A percentile compares a stretch with the other conserved stretches of the same genome.
These are phyloP conservation scores for Formica selysi DNA, from an alignment of 1,140 invertebrate species.

Conservation along the genomic window DNA sequence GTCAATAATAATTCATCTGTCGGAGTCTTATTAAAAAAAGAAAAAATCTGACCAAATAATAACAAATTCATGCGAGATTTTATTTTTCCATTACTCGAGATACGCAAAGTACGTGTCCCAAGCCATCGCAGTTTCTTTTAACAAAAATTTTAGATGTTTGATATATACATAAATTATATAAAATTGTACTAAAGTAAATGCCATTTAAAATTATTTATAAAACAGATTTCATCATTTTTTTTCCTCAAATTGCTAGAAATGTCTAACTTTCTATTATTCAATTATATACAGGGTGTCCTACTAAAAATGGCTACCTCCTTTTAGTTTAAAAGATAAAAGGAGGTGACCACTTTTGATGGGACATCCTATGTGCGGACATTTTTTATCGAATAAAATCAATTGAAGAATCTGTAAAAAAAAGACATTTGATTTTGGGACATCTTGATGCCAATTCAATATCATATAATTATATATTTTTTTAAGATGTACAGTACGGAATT, in stretches of 20 bases:
- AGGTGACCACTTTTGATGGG: too few relatives aligned
- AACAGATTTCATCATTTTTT: background rate
- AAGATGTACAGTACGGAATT: slow-evolving; percentile 36
- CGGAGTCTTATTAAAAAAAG: background rate
- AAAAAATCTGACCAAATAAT: background rate
- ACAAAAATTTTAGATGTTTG: background rate
- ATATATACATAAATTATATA: background rate
- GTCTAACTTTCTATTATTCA: background rate
- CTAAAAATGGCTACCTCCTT: too few relatives aligned
- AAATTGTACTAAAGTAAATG: background rate
- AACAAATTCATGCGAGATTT: background rate
- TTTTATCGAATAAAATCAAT: background rate
- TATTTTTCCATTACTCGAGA: background rate
- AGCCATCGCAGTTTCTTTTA: background rate
- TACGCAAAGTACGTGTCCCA: background rate
- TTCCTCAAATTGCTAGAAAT: background rate
- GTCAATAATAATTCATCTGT: background rate
- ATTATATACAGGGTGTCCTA: background rate
- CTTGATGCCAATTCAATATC: background rate
- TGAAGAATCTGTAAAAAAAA: background rate
- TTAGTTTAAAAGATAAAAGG: too few relatives aligned
- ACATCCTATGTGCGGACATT: background rate
- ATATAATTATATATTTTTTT: background rate
- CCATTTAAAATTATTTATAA: background rate
- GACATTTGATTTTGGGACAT: background rate